Base-by-base conservation (phyloP, 2,113 vertebrate species). In the Taxidea taxus region DNA sequence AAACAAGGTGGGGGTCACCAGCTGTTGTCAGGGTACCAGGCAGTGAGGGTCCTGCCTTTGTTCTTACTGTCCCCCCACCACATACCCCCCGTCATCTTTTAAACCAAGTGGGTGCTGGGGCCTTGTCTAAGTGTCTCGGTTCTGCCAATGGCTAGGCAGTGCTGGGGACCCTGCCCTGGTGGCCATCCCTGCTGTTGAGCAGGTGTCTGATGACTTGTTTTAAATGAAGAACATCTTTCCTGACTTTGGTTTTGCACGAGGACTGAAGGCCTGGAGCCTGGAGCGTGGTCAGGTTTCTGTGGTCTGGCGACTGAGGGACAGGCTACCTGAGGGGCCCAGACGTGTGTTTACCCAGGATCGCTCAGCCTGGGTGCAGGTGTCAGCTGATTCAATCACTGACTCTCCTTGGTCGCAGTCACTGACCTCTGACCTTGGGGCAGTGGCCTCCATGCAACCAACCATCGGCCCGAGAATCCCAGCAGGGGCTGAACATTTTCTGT, bases 381-480 rank as follows among this genome's bases (percentile, higher is more conserved):
- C 27, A 15, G 42, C 42, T 14, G 7, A 16, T 7, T 47, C 74
- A 9, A 7, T 18, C 74, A 16, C 42, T 29, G 42, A 77, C 74
- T 77, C 39, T 47, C 20, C 34, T 13, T 25, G 42, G 88, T 12
- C 75, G 6, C 2, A 1, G 16, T 72, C 42, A 20, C 44, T 74
- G 77, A 44, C 44, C 37, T 58, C 0, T n/a, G 64, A 66, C 13
- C n/a, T 37, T 12, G 2, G 34, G 0, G 25, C 16, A 2, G 44
- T 6, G 6, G 29, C 42, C 62, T 54, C 39, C 34, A 2, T 44
- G 14, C 4, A 1, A 21, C 18, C 2, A 2, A 21, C 39, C 2
- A 0, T 4, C 0, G 3, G 47, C 11, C 47, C 0, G 1, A 11
- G 3, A 62, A 12, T 49, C 25, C 2, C 72, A 21, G 6, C 1